phyloP scores from a whole-genome alignment of 2,797 vertebrate species.

The Leptoclinus maculatus region DNA sequence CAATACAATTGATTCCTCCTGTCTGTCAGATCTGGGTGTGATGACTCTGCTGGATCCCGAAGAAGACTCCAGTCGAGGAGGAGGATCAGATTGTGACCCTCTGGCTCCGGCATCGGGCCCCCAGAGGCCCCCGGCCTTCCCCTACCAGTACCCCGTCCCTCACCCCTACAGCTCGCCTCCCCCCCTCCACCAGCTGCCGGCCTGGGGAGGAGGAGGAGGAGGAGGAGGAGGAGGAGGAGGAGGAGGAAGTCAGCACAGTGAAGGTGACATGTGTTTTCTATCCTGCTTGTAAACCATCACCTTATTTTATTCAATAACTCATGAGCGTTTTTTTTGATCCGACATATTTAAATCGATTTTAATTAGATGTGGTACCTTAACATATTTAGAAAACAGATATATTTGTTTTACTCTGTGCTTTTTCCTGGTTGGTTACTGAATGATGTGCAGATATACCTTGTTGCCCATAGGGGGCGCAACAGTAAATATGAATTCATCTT shows the following conservation, averaged over 20 bases:
- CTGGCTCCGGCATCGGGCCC: constrained; percentile 79
- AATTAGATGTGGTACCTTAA: too few species aligned
- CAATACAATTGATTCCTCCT: neutral
- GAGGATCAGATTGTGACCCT: constrained; percentile 27
- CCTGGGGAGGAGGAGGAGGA: constrained; percentile 75
- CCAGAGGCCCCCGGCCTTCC: constrained; percentile 90
- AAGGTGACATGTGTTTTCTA: constrained; percentile 80
- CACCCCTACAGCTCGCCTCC: constrained; percentile 92
- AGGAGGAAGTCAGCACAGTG: constrained; percentile 89
- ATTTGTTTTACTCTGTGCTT: too few species aligned
- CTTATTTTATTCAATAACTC: too few species aligned
- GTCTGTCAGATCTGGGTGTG: constrained; percentile 51
- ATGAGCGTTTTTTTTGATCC: too few species aligned
- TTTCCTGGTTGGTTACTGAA: too few species aligned
- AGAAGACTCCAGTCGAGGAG: constrained; percentile 2
- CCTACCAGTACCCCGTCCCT: constrained; percentile 90
- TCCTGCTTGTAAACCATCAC: neutral
- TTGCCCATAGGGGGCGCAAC: too few species aligned
- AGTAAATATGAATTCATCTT: too few species aligned
- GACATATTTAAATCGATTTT: too few species aligned
- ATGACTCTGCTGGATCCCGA: constrained; percentile 51
- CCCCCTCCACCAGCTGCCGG: constrained; percentile 74
- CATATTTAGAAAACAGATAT: too few species aligned
- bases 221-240: constrained; percentile 83
- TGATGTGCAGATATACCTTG: too few species aligned